Percentiles rank a stretch among this genome's conserved stretches.
phyloP scores from a whole-genome alignment of 2,888 invertebrate species.

The Helobdella robusta region DNA sequence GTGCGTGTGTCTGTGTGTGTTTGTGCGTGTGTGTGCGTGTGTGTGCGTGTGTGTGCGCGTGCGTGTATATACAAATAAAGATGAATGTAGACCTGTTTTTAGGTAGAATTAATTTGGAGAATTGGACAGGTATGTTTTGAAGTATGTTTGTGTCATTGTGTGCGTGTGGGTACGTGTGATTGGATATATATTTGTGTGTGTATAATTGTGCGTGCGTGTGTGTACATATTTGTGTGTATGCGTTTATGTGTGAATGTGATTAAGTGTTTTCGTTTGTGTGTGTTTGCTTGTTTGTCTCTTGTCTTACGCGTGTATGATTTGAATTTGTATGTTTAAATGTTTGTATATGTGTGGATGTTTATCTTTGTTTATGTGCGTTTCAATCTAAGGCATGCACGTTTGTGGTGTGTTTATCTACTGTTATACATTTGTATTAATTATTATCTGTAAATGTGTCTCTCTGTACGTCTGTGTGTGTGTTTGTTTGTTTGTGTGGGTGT shows the following conservation, averaged over 20 bases:
- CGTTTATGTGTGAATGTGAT: conserved; percentile 7
- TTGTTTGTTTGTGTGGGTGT: too few relatives aligned
- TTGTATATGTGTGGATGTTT: neutral
- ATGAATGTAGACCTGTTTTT: too few relatives aligned
- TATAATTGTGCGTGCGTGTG: conserved; percentile 8
- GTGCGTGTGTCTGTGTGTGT: too few relatives aligned
- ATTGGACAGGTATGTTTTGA: neutral
- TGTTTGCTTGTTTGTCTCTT: conserved; percentile 9
- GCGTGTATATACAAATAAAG: too few relatives aligned
- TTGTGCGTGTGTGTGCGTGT: too few relatives aligned
- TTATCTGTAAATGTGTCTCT: too few relatives aligned
- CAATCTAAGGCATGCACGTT: too few relatives aligned
- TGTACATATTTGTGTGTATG: conserved; percentile 8
- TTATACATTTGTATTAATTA: too few relatives aligned
- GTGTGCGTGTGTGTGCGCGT: too few relatives aligned
- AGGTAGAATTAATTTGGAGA: neutral
- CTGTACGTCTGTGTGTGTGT: too few relatives aligned
- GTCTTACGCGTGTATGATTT: neutral
- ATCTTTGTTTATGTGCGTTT: neutral
- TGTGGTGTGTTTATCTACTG: too few relatives aligned
- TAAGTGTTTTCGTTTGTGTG: conserved; percentile 11
- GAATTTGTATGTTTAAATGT: neutral
- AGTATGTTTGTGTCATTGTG: neutral
- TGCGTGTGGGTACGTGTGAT: conserved; percentile 10
- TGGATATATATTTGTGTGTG: conserved; percentile 10